A percentile compares a stretch with the other conserved stretches of the same genome.
Conservation (phyloP, 2,113 vertebrate species). For the Argyrosomus japonicus region DNA sequence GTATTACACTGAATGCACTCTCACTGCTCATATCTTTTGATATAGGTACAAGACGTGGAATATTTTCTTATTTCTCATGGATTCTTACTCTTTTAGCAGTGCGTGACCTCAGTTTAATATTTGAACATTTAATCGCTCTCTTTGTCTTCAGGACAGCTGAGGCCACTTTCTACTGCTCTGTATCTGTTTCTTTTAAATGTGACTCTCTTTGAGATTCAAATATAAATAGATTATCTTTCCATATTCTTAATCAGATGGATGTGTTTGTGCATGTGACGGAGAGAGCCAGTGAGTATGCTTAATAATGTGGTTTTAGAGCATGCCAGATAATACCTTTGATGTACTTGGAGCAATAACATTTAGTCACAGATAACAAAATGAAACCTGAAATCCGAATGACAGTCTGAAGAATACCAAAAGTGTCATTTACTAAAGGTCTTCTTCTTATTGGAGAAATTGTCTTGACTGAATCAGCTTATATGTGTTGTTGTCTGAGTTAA, state of each 20-base stretch:
- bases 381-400: neutral
- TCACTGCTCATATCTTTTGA: slow-evolving; percentile 24
- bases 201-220: slow-evolving; percentile 38
- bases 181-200: slow-evolving; percentile 29
- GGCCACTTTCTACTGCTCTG: slow-evolving; percentile 24
- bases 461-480: neutral
- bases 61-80: neutral
- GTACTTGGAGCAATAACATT: slow-evolving; percentile 41
- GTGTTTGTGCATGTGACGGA: slow-evolving; percentile 23
- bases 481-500: slow-evolving; percentile 17
- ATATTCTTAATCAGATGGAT: slow-evolving; percentile 45
- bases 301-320: slow-evolving; percentile 30
- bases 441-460: slow-evolving; percentile 20
- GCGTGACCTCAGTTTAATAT: slow-evolving; percentile 43
- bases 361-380: slow-evolving; percentile 30
- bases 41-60: slow-evolving; percentile 21
- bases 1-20: neutral
- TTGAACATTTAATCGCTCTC: slow-evolving; percentile 43
- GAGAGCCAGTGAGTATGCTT: slow-evolving; percentile 13
- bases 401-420: neutral
- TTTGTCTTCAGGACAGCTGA: slow-evolving; percentile 30
- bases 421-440: neutral
- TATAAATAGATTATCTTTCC: slow-evolving; percentile 44
- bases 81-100: slow-evolving; percentile 14
- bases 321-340: slow-evolving; percentile 43